Percentiles rank a stretch among this genome's conserved stretches.
These are phyloP conservation scores for Sphyrna mokarran DNA, from an alignment of 2,113 vertebrate genomes.

Conservation along the genomic window DNA sequence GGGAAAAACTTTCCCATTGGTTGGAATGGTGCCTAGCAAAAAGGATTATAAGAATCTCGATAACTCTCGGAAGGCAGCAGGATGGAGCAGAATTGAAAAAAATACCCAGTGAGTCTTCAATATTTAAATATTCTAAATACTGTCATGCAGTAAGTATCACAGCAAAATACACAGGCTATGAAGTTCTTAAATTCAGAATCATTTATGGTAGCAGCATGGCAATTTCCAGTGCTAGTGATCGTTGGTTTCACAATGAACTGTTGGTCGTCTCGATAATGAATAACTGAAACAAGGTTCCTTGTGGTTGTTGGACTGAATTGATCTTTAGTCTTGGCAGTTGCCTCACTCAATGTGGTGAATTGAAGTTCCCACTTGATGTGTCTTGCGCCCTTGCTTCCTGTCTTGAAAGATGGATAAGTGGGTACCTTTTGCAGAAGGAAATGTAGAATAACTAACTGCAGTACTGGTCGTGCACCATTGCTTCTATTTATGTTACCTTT, in stretches of 20 bases:
- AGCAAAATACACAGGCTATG: background rate
- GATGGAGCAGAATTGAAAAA: background rate
- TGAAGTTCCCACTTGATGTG: background rate
- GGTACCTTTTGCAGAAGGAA: background rate
- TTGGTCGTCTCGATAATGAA: background rate
- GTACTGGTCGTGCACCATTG: background rate
- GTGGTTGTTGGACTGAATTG: background rate
- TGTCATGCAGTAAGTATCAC: background rate
- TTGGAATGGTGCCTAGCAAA: too few relatives aligned
- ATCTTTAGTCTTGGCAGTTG: background rate
- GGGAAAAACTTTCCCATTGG: too few relatives aligned
- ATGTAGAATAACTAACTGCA: background rate
- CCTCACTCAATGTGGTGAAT: background rate
- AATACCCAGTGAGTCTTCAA: background rate
- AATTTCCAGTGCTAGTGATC: background rate
- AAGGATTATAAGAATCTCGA: too few relatives aligned
- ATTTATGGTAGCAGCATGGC: background rate
- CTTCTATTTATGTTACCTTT: background rate
- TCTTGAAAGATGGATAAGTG: background rate
- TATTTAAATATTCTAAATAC: background rate
- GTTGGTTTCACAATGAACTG: background rate
- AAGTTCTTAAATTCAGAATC: background rate
- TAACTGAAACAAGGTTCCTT: background rate
- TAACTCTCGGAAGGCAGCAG: too few relatives aligned
- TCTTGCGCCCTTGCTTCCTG: background rate